A percentile compares a stretch with the other conserved stretches of the same genome.
These are phyloP conservation scores for Apostichopus japonicus DNA, from an alignment of 35 echinoderm and acorn worm species.

Conservation along the genomic window DNA sequence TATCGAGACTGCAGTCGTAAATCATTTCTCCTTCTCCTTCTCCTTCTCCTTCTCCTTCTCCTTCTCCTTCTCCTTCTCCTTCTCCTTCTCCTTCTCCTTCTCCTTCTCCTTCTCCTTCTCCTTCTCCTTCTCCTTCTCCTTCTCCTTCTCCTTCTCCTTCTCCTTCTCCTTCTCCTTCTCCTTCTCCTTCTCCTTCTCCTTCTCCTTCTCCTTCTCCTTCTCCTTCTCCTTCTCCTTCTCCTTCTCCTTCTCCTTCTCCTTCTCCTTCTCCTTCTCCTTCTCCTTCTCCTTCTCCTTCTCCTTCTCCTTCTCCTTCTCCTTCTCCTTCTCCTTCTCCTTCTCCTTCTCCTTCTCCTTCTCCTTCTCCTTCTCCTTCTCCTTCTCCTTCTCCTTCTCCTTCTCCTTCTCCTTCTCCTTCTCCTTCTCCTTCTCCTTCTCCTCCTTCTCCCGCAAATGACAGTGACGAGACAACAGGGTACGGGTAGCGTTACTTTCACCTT, in stretches of 20 bases:
- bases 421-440: too few species aligned
- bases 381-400: too few species aligned
- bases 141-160: conserved; percentile 8
- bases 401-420: too few species aligned
- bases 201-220: conserved; percentile 8
- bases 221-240: not conserved
- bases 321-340: conserved; percentile 8
- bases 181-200: conserved; percentile 8
- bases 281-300: not conserved
- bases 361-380: too few species aligned
- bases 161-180: conserved; percentile 8
- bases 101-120: conserved; percentile 8
- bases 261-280: not conserved
- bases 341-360: too few species aligned
- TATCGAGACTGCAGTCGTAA: too few species aligned
- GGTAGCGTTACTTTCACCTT: too few species aligned
- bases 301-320: conserved; percentile 8
- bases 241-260: not conserved
- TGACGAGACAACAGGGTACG: too few species aligned
- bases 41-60: conserved; percentile 8
- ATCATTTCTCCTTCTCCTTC: not conserved
- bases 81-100: conserved; percentile 8
- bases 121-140: conserved; percentile 8
- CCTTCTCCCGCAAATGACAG: too few species aligned
- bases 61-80: conserved; percentile 8